Evolutionary conservation across 2,113 vertebrate species (phyloP).

Genomic region (Sphaerodactylus townsendi): DNA sequence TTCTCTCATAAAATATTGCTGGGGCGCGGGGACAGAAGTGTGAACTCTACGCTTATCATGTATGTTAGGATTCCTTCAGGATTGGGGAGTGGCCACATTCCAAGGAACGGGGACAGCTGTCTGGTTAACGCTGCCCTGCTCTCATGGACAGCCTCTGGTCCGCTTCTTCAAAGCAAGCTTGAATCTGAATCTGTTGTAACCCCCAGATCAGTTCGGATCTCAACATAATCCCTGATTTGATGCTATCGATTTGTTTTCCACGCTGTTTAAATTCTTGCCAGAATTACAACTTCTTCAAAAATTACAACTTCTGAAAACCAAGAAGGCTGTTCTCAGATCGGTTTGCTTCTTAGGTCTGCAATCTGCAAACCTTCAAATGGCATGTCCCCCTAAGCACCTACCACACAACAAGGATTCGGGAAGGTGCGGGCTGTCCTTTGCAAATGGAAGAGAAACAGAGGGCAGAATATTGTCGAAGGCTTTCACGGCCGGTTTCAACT

Average conservation of each 20-base stretch:
- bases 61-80: conserved; percentile 35
- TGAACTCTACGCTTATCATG: conserved; percentile 41
- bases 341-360: background rate
- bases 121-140: background rate
- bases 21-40: conserved; percentile 56
- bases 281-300: too few relatives aligned
- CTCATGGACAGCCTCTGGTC: background rate
- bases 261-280: background rate
- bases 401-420: background rate
- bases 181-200: background rate
- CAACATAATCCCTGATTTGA: background rate
- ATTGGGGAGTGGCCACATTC: conserved; percentile 41
- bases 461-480: too few relatives aligned
- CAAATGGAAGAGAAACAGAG: background rate
- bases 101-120: conserved; percentile 38
- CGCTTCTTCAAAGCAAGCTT: background rate
- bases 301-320: background rate
- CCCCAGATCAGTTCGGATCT: background rate
- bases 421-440: background rate
- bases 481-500: too few relatives aligned
- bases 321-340: background rate
- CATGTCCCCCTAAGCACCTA: background rate
- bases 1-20: conserved; percentile 65
- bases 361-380: background rate
- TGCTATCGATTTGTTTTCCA: background rate